These are phyloP conservation scores for Willowsia nigromaculata DNA, from an alignment of 2,888 invertebrate species.

Conservation along the genomic window DNA sequence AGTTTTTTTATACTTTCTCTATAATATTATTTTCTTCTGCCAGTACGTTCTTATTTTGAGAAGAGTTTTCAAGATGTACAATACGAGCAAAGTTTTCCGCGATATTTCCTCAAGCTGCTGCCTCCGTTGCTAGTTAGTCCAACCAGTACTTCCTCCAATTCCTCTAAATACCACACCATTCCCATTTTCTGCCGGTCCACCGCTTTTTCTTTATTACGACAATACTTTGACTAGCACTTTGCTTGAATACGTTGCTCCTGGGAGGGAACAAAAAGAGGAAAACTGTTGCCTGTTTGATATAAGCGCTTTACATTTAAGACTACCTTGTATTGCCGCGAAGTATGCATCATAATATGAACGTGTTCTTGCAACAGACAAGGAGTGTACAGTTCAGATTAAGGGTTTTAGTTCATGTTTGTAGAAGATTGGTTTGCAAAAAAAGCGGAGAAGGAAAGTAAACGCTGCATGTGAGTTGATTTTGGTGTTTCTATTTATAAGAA, in stretches of 20 bases:
- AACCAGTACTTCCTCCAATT: not conserved
- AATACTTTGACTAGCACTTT: not conserved
- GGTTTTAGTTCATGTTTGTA: constrained; percentile 22
- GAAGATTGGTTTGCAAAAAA: constrained; percentile 3
- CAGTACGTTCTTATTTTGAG: not conserved
- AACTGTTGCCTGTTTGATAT: constrained; percentile 49
- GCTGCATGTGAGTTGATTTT: not conserved
- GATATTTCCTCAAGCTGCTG: constrained; percentile 50
- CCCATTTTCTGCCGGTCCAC: constrained; percentile 35
- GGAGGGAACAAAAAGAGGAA: not conserved
- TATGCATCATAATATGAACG: constrained; percentile 2
- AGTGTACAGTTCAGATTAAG: constrained; percentile 41
- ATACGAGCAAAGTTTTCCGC: constrained; percentile 40
- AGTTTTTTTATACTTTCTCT: not conserved
- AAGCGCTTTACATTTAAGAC: not conserved
- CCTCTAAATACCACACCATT: constrained; percentile 1
- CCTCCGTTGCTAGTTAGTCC: not conserved
- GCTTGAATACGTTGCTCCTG: not conserved
- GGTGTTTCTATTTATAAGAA: not conserved
- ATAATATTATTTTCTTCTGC: not conserved
- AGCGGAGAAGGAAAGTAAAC: constrained; percentile 3
- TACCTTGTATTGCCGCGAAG: not conserved
- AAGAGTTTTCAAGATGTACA: constrained; percentile 9
- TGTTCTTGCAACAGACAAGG: not conserved
- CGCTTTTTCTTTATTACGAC: constrained; percentile 28